phyloP scores from a whole-genome alignment of 2,888 invertebrate species.

The Philereme vetulata region DNA sequence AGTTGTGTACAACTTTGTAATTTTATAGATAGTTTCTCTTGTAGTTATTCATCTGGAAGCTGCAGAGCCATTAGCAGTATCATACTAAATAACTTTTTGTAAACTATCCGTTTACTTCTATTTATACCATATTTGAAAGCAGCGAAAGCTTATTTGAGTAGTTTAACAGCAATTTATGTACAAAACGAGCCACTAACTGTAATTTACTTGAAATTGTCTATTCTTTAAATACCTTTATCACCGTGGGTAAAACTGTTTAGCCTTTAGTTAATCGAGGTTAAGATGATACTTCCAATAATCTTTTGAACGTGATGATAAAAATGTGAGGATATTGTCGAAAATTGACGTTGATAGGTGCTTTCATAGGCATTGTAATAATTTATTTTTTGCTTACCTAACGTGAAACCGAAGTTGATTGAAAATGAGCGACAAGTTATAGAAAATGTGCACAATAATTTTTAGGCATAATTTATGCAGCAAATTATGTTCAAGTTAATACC shows the following conservation, averaged over 20 bases:
- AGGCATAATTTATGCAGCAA: background rate
- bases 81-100: constrained; percentile 51
- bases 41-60: constrained; percentile 38
- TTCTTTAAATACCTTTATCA: constrained; percentile 33
- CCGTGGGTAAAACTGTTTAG: constrained; percentile 19
- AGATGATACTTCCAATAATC: constrained; percentile 31
- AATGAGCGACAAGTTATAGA: too few species aligned
- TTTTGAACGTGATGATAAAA: constrained; percentile 27
- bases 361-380: constrained; percentile 8
- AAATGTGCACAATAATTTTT: too few species aligned
- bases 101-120: constrained; percentile 47
- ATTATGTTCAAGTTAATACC: constrained; percentile 12
- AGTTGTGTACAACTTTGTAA: constrained; percentile 8
- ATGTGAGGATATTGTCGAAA: constrained; percentile 20
- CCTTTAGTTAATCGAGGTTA: constrained; percentile 23
- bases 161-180: constrained; percentile 47
- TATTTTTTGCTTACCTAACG: too few species aligned
- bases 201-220: constrained; percentile 52
- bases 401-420: too few species aligned
- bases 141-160: constrained; percentile 59
- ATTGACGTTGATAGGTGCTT: constrained; percentile 21
- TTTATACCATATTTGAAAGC: constrained; percentile 48
- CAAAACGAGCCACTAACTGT: constrained; percentile 49
- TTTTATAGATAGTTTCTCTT: constrained; percentile 31
- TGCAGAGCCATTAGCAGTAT: constrained; percentile 45